Base-by-base conservation (phyloP, 2,113 vertebrate genomes). In the Passer montanus region DNA sequence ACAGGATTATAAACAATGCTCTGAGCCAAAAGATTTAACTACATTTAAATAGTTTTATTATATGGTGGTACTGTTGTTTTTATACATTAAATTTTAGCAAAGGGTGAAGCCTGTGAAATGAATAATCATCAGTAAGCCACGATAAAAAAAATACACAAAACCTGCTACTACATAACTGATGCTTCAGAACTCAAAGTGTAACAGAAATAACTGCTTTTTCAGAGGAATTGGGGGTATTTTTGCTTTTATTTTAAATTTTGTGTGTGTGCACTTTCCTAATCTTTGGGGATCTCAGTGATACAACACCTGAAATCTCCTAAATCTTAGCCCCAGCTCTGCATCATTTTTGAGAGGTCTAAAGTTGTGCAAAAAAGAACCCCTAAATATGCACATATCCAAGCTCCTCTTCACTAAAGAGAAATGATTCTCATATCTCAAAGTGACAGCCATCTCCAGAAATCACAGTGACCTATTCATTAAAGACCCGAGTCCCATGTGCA, bases 391-490 rank as follows among this genome's bases (percentile, higher is more conserved):
- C 89, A 91, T 91, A 96, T 83, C 56, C 81, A 88, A 93, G 84
- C 31, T 95, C 87, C 47, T 95, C 79, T 95, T 94, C 47, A 76
- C 90, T 79, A 82, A 81, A 97, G 76, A 94, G 69, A 98, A 96
- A 97, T 90, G 69, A 94, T 84, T 95, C 89, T 95, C 95, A 94
- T 91, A 87, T 94, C 92, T 97, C 83, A 96, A 97, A 97, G 62
- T 95, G 95, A 94, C 92, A 97, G 84, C 55, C 75, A 91, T 96
- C 93, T 95, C 84, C 56, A 80, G 91, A 96, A 96, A 97, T 85
- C 92, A 66, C 73, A 95, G 80, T 47, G 70, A 95, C 93, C 92
- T 96, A 97, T 84, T 96, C 94, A 93, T 93, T 90, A 97, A 97
- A 95, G 75, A 81, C 49, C n/a, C 0, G 20, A 73, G 79, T 92